A percentile compares a stretch with the other conserved stretches of the same genome.
Evolutionary conservation across 2,797 vertebrate species (phyloP).

Genomic region (Molothrus ater): DNA sequence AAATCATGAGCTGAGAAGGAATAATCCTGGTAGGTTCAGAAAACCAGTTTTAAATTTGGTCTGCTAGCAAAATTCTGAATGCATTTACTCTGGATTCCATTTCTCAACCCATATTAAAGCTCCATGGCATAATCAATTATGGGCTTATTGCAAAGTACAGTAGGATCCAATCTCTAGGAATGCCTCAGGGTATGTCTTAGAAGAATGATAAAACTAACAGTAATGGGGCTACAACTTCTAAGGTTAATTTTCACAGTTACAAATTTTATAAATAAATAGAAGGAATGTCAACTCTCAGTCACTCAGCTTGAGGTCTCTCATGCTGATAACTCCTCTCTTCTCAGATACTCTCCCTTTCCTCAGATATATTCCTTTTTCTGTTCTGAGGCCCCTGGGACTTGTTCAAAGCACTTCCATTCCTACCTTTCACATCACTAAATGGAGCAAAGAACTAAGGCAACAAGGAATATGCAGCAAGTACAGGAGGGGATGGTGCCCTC

Average conservation of each 20-base stretch:
- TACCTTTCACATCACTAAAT: conserved; percentile 30
- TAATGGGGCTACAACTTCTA: conserved; percentile 79
- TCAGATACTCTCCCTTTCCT: conserved; percentile 47
- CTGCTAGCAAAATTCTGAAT: conserved; percentile 80
- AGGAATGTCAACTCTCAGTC: conserved; percentile 75
- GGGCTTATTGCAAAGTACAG: conserved; percentile 80
- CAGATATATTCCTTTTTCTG: conserved; percentile 40
- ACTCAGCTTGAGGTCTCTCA: conserved; percentile 76
- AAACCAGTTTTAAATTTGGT: conserved; percentile 80
- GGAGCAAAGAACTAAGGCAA: not conserved
- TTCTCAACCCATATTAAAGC: conserved; percentile 78
- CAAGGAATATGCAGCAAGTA: not conserved
- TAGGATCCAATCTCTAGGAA: conserved; percentile 76
- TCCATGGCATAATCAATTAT: conserved; percentile 81
- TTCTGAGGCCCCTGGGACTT: conserved; percentile 37
- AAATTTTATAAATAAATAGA: conserved; percentile 82
- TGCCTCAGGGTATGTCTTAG: conserved; percentile 78
- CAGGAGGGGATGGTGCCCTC: not conserved
- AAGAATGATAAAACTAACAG: conserved; percentile 80
- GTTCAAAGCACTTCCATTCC: conserved; percentile 38
- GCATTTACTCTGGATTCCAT: conserved; percentile 80
- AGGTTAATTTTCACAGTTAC: conserved; percentile 80
- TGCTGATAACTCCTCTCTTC: conserved; percentile 60
- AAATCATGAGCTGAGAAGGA: conserved; percentile 74
- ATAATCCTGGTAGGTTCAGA: conserved; percentile 76